phyloP scores from a whole-genome alignment of 2,888 invertebrate genomes.

The Pristionchus arcanus region DNA sequence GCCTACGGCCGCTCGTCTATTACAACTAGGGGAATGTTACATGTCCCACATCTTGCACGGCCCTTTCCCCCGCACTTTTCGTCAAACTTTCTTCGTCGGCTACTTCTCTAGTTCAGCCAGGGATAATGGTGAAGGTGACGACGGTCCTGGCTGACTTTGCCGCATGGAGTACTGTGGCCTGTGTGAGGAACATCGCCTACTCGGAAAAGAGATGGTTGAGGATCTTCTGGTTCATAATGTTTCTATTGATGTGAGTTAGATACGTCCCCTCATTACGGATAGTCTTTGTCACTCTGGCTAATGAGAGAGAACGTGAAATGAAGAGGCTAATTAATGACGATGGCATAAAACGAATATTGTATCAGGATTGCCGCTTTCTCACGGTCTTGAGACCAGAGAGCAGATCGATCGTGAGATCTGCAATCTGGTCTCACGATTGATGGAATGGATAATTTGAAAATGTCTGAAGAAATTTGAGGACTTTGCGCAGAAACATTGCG shows the following conservation, averaged over 20 bases:
- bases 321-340: too few species aligned
- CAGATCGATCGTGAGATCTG: too few species aligned
- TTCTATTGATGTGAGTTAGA: conserved; percentile 1
- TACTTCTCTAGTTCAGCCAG: neutral
- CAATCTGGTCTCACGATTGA: too few species aligned
- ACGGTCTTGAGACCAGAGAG: too few species aligned
- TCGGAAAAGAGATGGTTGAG: neutral
- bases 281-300: neutral
- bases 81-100: neutral
- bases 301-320: too few species aligned
- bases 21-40: too few species aligned
- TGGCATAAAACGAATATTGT: too few species aligned
- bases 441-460: too few species aligned
- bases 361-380: neutral
- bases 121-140: neutral
- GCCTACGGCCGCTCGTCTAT: too few species aligned
- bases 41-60: neutral
- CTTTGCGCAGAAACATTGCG: too few species aligned
- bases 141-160: conserved; percentile 5
- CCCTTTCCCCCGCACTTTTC: neutral
- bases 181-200: neutral
- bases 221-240: neutral
- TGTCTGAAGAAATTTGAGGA: too few species aligned
- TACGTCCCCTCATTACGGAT: neutral
- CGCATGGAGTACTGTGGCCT: neutral